phyloP scores from a whole-genome alignment of 2,113 vertebrate species.

The Chaenocephalus aceratus region DNA sequence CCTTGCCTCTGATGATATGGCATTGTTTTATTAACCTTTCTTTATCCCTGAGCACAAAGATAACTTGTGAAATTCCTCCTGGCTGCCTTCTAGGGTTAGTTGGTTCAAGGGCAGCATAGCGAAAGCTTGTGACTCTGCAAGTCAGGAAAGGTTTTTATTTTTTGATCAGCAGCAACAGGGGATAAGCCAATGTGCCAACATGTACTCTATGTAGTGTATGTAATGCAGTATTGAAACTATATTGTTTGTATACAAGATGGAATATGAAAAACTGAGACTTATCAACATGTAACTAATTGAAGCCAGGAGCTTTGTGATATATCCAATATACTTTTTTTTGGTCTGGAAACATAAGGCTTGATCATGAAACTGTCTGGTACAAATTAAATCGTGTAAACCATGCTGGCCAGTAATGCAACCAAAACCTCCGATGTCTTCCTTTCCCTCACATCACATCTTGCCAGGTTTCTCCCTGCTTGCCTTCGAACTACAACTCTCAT shows the following conservation, averaged over 20 bases:
- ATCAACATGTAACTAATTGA: background rate
- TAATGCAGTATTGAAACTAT: background rate
- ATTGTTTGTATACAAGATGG: background rate
- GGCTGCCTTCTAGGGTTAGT: slow-evolving; percentile 60
- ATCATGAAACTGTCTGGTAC: background rate
- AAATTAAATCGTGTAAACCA: background rate
- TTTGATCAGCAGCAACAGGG: slow-evolving; percentile 56
- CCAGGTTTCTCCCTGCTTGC: background rate
- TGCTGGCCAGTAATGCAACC: background rate
- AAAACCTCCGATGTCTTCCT: background rate
- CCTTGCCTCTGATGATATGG: slow-evolving; percentile 38
- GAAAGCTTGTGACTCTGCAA: slow-evolving; percentile 57
- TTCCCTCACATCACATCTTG: background rate
- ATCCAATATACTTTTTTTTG: background rate
- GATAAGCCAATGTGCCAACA: slow-evolving; percentile 13
- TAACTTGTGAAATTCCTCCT: slow-evolving; percentile 79
- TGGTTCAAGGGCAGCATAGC: slow-evolving; percentile 53
- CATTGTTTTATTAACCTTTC: slow-evolving; percentile 62
- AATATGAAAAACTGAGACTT: too few relatives aligned
- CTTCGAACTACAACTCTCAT: slow-evolving; percentile 5
- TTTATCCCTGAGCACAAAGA: slow-evolving; percentile 76
- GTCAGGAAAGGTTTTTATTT: slow-evolving; percentile 17
- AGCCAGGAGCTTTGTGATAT: background rate
- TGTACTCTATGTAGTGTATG: background rate
- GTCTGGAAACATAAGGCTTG: background rate